Evolutionary conservation across 2,888 invertebrate genomes (phyloP).

Genomic region (Microctonus aethiopoides): DNA sequence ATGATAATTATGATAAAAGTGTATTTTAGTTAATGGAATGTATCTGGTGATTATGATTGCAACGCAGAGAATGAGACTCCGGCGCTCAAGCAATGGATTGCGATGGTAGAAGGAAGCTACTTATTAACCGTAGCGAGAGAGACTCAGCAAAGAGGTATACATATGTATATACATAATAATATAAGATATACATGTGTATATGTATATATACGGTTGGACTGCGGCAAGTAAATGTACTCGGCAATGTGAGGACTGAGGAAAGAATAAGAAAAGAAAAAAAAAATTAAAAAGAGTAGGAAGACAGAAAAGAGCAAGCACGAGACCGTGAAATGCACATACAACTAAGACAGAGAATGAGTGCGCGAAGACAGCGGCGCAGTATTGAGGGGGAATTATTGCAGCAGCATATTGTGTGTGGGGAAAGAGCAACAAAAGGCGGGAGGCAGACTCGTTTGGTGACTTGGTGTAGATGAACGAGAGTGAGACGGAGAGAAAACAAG

Average conservation of each 20-base stretch:
- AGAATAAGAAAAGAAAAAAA: background rate
- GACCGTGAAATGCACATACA: slow-evolving; percentile 5
- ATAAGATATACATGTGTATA: slow-evolving; percentile 1
- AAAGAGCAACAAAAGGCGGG: slow-evolving; percentile 17
- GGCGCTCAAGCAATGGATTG: slow-evolving; percentile 22
- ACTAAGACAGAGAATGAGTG: slow-evolving; percentile 18
- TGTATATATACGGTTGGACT: slow-evolving; percentile 7
- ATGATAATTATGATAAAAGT: too few species aligned
- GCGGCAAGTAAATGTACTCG: slow-evolving; percentile 12
- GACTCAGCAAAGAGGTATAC: background rate
- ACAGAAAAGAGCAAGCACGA: slow-evolving; percentile 18
- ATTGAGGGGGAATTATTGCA: background rate
- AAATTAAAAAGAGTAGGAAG: slow-evolving; percentile 14
- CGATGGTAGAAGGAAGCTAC: slow-evolving; percentile 21
- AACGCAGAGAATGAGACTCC: slow-evolving; percentile 41
- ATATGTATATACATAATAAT: slow-evolving; percentile 17
- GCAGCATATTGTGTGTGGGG: background rate
- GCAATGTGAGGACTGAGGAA: background rate
- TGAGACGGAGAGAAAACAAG: slow-evolving; percentile 22
- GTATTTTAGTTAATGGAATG: slow-evolving; percentile 6
- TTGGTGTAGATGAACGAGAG: background rate
- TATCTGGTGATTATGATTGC: slow-evolving; percentile 34
- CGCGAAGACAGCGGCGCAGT: background rate
- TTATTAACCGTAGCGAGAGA: slow-evolving; percentile 13
- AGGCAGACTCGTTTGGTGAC: slow-evolving; percentile 12